Base-by-base conservation (phyloP, 1,140 invertebrate species). In the Ptiloglossa arizonensis region DNA sequence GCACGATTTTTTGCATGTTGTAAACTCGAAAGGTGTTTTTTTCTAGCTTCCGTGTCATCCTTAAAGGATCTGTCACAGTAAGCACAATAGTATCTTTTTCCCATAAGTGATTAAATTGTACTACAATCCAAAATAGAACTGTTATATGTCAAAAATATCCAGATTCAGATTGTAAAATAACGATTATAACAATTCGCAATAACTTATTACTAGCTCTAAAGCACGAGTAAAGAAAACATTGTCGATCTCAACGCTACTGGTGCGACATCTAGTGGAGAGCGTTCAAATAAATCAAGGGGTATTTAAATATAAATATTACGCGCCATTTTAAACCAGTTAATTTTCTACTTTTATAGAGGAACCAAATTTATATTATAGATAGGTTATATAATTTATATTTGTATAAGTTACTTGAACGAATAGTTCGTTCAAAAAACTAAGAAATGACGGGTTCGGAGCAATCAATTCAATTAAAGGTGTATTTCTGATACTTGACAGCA, bases 51-150 rank as follows among this genome's bases (percentile, higher is more conserved):
- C 1, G 93, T 86, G 76, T 93, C 93, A 66, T 95, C 94, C 41
- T 95, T 94, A 86, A 96, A 95, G 0, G 93, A 93, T 91, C 95
- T 95, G 66, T 95, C 93, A 80, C 95, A 96, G 86, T 95, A 96
- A 91, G 95, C 95, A 83, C 95, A 96, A 82, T 94, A 94, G 89
- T 96, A 96, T 82, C 93, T 92, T 81, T 94, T 94, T 5, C 95
- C 94, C 95, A 95, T 46, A 52, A 38, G 24, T 27, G 52, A 0
- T 52, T 27, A 38, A 48, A 24, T 19, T 59, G 15, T 24, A 1
- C 1, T 4, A 17, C 5, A 38, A 1, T 17, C 9, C n/a, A 13
- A 11, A 5, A 17, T n/a, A 2, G 0, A 29, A 22, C 27, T 35
- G 1, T 1, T n/a, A 1, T 46, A 6, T 38, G 0, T 22, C 1